Evolutionary conservation across 2,113 vertebrate species (phyloP).

Genomic region (Mola mola): DNA sequence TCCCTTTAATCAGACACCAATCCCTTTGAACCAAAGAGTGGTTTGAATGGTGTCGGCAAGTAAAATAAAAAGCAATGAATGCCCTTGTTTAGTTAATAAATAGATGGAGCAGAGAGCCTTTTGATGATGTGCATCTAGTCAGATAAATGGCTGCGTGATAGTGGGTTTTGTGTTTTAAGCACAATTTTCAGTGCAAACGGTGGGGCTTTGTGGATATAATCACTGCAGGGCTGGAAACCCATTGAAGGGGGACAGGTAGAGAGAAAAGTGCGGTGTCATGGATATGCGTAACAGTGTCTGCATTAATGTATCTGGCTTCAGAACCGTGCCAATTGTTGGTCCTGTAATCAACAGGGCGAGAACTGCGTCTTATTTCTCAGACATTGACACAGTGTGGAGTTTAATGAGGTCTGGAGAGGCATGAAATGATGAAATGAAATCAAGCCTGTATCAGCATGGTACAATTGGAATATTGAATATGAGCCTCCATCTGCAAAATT

Average conservation of each 20-base stretch:
- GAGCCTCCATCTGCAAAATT: constrained; percentile 37
- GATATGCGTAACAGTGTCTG: neutral
- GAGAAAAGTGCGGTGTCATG: neutral
- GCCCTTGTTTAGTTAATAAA: constrained; percentile 43
- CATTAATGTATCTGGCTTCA: neutral
- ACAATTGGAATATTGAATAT: constrained; percentile 50
- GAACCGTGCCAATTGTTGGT: constrained; percentile 1
- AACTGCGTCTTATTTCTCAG: constrained; percentile 23
- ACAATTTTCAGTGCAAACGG: constrained; percentile 30
- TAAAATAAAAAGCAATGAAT: constrained; percentile 39
- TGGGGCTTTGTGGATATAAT: constrained; percentile 35
- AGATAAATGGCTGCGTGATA: constrained; percentile 49
- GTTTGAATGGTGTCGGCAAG: constrained; percentile 20
- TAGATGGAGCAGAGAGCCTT: constrained; percentile 9
- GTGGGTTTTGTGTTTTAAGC: constrained; percentile 5
- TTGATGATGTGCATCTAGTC: constrained; percentile 15
- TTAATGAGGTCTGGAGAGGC: constrained; percentile 62
- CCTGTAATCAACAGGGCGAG: constrained; percentile 51
- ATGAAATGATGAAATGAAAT: constrained; percentile 65
- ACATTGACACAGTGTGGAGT: constrained; percentile 32
- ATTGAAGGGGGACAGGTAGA: neutral
- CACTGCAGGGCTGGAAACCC: constrained; percentile 14
- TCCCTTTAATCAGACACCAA: constrained; percentile 51
- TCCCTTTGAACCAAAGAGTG: constrained; percentile 44
- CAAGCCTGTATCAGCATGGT: constrained; percentile 42